Conservation (phyloP, 2,797 vertebrate genomes). For the Gallirallus australis region DNA sequence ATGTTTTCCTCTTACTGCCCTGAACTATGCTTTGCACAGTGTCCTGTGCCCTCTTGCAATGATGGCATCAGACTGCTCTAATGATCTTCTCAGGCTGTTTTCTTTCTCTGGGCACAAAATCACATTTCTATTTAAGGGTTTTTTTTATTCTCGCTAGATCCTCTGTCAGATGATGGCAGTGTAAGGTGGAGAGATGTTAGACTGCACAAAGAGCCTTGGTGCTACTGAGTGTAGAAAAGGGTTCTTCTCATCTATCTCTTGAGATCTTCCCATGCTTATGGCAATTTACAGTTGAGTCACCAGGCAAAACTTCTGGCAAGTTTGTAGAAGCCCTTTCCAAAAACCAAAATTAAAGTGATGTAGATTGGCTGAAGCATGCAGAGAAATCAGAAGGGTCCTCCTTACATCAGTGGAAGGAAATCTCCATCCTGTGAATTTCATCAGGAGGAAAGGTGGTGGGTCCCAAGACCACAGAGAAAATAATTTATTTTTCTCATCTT, state of each 20-base stretch:
- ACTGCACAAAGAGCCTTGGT: neutral
- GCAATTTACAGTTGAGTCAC: neutral
- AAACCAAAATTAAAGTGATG: neutral
- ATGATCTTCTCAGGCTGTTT: neutral
- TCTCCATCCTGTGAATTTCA: neutral
- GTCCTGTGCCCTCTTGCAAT: neutral
- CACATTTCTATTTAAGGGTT: neutral
- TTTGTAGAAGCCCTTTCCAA: neutral
- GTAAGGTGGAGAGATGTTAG: neutral
- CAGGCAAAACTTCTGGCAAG: neutral
- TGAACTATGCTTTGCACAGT: neutral
- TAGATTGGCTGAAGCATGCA: neutral
- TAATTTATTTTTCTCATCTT: neutral
- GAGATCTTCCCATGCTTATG: neutral
- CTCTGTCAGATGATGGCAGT: neutral
- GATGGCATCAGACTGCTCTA: fast-evolving
- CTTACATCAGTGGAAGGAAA: neutral
- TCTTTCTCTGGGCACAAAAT: neutral
- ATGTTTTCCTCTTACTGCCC: neutral
- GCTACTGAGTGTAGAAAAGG: neutral
- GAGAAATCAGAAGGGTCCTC: neutral
- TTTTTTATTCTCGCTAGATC: neutral
- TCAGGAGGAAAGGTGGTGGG: neutral
- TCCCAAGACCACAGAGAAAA: neutral
- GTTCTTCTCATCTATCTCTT: neutral